These are phyloP conservation scores for Meandrusa payeni DNA, from an alignment of 2,888 invertebrate species.

Conservation along the genomic window DNA sequence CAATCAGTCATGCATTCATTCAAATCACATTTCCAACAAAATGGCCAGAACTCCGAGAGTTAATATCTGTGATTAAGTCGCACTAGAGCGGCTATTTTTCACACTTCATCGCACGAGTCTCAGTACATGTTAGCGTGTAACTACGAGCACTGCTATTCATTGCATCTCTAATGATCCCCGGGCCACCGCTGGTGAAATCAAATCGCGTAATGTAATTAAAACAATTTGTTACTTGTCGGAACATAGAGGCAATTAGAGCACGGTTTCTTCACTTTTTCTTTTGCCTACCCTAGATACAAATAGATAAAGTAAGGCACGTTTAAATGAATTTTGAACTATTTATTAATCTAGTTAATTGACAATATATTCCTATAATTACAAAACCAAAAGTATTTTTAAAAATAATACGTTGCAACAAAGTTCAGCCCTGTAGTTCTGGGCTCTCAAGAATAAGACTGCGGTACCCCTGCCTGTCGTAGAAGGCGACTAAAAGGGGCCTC, in stretches of 20 bases:
- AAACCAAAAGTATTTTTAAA: too few relatives aligned
- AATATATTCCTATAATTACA: too few relatives aligned
- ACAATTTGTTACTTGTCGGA: conserved; percentile 19
- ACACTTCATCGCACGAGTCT: background rate
- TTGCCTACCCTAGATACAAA: background rate
- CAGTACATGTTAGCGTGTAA: conserved; percentile 2
- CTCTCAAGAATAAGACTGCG: too few relatives aligned
- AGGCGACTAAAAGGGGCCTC: too few relatives aligned
- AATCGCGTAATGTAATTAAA: conserved; percentile 17
- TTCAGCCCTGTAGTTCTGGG: too few relatives aligned
- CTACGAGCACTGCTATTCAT: conserved; percentile 6
- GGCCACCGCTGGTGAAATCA: conserved; percentile 11
- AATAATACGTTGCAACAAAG: too few relatives aligned
- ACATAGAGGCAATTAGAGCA: conserved; percentile 16
- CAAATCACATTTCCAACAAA: too few relatives aligned
- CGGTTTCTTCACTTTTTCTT: conserved; percentile 2
- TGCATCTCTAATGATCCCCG: conserved; percentile 7
- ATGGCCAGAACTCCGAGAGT: too few relatives aligned
- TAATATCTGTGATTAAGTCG: background rate
- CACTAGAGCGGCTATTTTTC: background rate
- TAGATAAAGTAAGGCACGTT: background rate
- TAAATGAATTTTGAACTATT: too few relatives aligned
- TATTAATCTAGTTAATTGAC: too few relatives aligned
- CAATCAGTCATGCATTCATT: too few relatives aligned
- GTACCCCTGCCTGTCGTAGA: too few relatives aligned